Percentiles rank a stretch among this genome's conserved stretches.
Conservation (phyloP, 2,888 invertebrate genomes). For the Raillietiella orientalis region DNA sequence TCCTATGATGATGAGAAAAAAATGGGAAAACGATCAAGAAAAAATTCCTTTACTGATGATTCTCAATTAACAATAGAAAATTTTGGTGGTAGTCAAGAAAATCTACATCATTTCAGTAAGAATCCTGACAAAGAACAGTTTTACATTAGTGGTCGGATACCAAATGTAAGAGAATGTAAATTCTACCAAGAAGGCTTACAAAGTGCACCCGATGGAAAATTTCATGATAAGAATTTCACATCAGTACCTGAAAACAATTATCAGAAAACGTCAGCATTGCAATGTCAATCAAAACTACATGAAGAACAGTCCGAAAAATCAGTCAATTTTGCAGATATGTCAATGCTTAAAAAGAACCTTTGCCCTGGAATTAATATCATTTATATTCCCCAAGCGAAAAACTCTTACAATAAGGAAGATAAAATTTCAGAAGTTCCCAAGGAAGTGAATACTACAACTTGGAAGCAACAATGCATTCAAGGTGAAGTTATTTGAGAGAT, state of each 20-base stretch:
- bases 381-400: constrained; percentile 21
- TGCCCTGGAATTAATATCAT: constrained; percentile 13
- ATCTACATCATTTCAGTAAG: constrained; percentile 37
- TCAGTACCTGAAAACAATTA: too few species aligned
- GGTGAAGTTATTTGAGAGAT: too few species aligned
- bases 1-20: constrained; percentile 4
- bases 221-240: too few species aligned
- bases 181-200: too few species aligned
- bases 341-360: constrained; percentile 20
- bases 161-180: too few species aligned
- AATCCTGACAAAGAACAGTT: constrained; percentile 43
- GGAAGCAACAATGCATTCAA: too few species aligned
- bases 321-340: constrained; percentile 37
- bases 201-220: too few species aligned
- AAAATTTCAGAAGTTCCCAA: too few species aligned
- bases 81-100: constrained; percentile 69
- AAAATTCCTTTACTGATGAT: constrained; percentile 48
- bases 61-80: constrained; percentile 64
- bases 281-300: constrained; percentile 16
- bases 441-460: too few species aligned
- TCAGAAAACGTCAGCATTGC: too few species aligned
- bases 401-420: too few species aligned
- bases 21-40: constrained; percentile 43
- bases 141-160: constrained; percentile 8
- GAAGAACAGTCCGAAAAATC: constrained; percentile 19